phyloP scores from a whole-genome alignment of 1,140 invertebrate species.

The Lithobius niger region DNA sequence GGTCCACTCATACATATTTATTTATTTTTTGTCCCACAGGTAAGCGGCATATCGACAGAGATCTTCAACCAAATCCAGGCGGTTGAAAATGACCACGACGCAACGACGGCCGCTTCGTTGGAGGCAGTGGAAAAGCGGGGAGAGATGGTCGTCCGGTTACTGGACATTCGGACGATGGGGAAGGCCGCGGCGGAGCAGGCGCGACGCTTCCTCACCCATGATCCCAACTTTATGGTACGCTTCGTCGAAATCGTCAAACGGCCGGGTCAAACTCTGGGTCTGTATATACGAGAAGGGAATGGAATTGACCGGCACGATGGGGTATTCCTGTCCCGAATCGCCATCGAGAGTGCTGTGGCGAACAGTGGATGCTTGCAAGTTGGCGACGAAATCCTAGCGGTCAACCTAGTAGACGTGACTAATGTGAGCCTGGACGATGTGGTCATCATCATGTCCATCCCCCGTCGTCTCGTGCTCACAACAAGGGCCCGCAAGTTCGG shows the following conservation, averaged over 20 bases:
- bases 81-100: constrained; percentile 86
- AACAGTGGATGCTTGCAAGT: constrained; percentile 92
- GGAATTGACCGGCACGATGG: constrained; percentile 84
- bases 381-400: constrained; percentile 96
- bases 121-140: constrained; percentile 79
- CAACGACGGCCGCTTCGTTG: constrained; percentile 73
- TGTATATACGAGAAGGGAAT: constrained; percentile 95
- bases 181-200: constrained; percentile 64
- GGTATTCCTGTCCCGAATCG: constrained; percentile 96
- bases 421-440: constrained; percentile 97
- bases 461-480: constrained; percentile 79
- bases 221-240: constrained; percentile 45
- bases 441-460: constrained; percentile 98
- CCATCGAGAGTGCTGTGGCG: constrained; percentile 88
- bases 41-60: constrained; percentile 84
- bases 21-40: constrained; percentile 42
- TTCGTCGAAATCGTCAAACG: constrained; percentile 98
- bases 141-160: constrained; percentile 84
- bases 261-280: constrained; percentile 92
- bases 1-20: neutral
- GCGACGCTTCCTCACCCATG: constrained; percentile 52
- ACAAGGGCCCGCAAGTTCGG: constrained; percentile 50
- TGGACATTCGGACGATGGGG: constrained; percentile 63
- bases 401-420: constrained; percentile 93
- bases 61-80: constrained; percentile 93